These are phyloP conservation scores for Acronicta aceris DNA, from an alignment of 2,888 invertebrate genomes.

Conservation along the genomic window DNA sequence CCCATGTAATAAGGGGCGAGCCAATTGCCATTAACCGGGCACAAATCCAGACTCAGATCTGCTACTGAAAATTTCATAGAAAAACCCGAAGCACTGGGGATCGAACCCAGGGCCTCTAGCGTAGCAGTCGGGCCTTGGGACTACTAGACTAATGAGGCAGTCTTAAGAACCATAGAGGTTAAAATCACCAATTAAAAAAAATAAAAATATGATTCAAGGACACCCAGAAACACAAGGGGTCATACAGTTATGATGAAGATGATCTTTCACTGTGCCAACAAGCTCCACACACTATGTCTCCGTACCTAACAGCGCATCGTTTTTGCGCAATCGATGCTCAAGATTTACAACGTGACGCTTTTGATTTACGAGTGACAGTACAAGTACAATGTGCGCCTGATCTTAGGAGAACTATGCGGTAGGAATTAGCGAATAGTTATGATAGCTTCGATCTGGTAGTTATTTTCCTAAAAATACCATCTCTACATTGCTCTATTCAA, in stretches of 20 bases:
- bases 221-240: too few relatives aligned
- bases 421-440: slow-evolving; percentile 43
- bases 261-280: slow-evolving; percentile 14
- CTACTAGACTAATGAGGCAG: background rate
- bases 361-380: slow-evolving; percentile 66
- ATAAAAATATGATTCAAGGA: too few relatives aligned
- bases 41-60: too few relatives aligned
- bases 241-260: too few relatives aligned
- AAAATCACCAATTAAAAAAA: too few relatives aligned
- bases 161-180: too few relatives aligned
- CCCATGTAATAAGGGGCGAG: too few relatives aligned
- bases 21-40: too few relatives aligned
- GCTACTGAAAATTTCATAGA: too few relatives aligned
- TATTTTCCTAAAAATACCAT: background rate
- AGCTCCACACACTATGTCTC: slow-evolving; percentile 6
- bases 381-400: slow-evolving; percentile 63
- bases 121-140: background rate
- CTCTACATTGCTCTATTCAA: background rate
- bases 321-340: slow-evolving; percentile 63
- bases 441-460: slow-evolving; percentile 6
- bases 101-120: too few relatives aligned
- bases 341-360: slow-evolving; percentile 63
- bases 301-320: slow-evolving; percentile 37
- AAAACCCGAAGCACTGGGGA: too few relatives aligned
- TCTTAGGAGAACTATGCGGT: slow-evolving; percentile 31